phyloP scores from a whole-genome alignment of 2,113 vertebrate genomes.

The Neogobius melanostomus region DNA sequence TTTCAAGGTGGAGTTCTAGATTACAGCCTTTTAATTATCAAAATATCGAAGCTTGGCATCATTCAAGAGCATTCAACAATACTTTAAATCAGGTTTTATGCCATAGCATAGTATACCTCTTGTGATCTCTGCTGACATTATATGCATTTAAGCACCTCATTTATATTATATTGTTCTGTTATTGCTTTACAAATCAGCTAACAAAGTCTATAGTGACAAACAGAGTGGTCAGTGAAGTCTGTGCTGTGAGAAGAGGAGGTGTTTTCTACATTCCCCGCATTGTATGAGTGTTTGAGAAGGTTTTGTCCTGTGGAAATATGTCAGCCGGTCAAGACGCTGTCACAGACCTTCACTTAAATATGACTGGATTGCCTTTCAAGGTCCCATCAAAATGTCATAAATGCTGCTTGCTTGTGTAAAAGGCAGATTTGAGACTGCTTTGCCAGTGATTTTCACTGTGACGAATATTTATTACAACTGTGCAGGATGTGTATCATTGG shows the following conservation, averaged over 20 bases:
- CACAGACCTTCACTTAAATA: conserved; percentile 15
- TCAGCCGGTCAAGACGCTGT: not conserved
- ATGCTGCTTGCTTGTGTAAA: conserved; percentile 38
- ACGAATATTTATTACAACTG: too few species aligned
- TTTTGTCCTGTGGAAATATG: conserved; percentile 26
- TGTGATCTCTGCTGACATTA: conserved; percentile 51
- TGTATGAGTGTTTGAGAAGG: conserved; percentile 19
- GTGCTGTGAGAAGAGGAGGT: conserved; percentile 19
- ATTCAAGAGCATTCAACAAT: conserved; percentile 28
- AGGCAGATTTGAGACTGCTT: conserved; percentile 43
- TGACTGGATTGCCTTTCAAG: conserved; percentile 8
- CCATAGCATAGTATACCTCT: conserved; percentile 65
- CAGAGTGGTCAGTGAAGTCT: conserved; percentile 14
- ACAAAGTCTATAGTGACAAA: conserved; percentile 8
- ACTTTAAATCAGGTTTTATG: conserved; percentile 55
- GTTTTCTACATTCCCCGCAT: conserved; percentile 33
- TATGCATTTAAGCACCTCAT: conserved; percentile 25
- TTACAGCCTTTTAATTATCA: not conserved
- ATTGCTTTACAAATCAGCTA: conserved; percentile 1
- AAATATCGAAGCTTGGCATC: conserved; percentile 16
- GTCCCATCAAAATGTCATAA: conserved; percentile 19
- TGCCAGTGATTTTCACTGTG: not conserved
- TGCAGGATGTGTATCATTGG: too few species aligned
- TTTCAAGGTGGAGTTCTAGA: conserved; percentile 12
- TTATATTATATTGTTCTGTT: not conserved